These are phyloP conservation scores for Proterorhinus semilunaris DNA, from an alignment of 2,113 vertebrate species.

Conservation along the genomic window DNA sequence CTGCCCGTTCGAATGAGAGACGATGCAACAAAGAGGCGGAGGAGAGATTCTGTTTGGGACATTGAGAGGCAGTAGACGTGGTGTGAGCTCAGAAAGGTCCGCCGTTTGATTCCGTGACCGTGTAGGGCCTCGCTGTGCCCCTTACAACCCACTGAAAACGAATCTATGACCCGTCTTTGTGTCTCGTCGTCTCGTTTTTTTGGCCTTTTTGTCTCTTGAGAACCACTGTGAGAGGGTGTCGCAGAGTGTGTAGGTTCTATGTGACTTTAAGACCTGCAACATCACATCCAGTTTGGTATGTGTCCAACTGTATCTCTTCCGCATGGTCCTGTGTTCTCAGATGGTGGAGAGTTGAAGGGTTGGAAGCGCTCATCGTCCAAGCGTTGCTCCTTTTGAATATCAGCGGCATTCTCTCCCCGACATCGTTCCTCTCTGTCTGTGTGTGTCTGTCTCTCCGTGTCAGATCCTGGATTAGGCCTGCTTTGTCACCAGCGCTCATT, in stretches of 20 bases:
- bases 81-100: background rate
- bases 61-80: too few species aligned
- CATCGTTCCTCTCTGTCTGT: background rate
- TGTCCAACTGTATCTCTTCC: too few species aligned
- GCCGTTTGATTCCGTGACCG: background rate
- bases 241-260: too few species aligned
- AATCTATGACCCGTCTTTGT: too few species aligned
- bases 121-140: too few species aligned
- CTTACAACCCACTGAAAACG: too few species aligned
- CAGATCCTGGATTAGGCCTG: slow-evolving; percentile 65
- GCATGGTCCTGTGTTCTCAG: background rate
- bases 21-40: slow-evolving; percentile 32
- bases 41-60: slow-evolving; percentile 2
- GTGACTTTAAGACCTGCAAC: too few species aligned
- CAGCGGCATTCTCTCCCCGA: background rate
- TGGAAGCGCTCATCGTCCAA: background rate
- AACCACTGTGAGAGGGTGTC: too few species aligned
- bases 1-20: slow-evolving; percentile 55
- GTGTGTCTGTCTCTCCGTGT: background rate
- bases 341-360: background rate
- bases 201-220: too few species aligned
- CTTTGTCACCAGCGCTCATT: slow-evolving; percentile 58
- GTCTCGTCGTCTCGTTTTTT: too few species aligned
- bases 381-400: background rate
- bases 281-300: too few species aligned